These are phyloP conservation scores for Asobara japonica DNA, from an alignment of 1,140 invertebrate genomes.

Conservation along the genomic window DNA sequence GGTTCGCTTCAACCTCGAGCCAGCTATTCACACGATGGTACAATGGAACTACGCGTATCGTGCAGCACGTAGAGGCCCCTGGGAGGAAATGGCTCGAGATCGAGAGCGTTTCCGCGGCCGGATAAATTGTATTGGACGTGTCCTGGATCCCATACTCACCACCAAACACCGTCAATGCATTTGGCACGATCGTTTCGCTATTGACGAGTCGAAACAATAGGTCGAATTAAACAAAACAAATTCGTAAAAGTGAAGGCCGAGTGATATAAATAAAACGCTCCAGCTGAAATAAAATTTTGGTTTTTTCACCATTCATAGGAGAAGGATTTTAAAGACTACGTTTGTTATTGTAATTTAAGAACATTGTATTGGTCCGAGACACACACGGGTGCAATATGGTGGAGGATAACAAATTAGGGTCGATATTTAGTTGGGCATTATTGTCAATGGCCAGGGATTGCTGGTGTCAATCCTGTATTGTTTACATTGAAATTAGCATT, in stretches of 20 bases:
- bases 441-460: too few species aligned
- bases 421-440: too few species aligned
- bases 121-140: constrained; percentile 59
- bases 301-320: neutral
- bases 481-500: too few species aligned
- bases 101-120: constrained; percentile 69
- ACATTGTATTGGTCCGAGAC: neutral
- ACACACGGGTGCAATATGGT: constrained; percentile 22
- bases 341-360: constrained; percentile 2
- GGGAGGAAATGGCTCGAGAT: constrained; percentile 73
- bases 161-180: constrained; percentile 67
- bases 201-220: neutral
- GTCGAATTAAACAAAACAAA: neutral
- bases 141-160: constrained; percentile 66
- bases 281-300: neutral
- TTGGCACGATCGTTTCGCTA: constrained; percentile 66
- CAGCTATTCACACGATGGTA: constrained; percentile 69
- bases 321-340: constrained; percentile 16
- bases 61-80: constrained; percentile 71
- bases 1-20: constrained; percentile 71
- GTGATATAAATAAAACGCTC: neutral
- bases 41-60: constrained; percentile 74
- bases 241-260: neutral
- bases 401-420: neutral
- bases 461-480: too few species aligned